These are phyloP conservation scores for Cololabis saira DNA, from an alignment of 2,113 vertebrate genomes.

Conservation along the genomic window DNA sequence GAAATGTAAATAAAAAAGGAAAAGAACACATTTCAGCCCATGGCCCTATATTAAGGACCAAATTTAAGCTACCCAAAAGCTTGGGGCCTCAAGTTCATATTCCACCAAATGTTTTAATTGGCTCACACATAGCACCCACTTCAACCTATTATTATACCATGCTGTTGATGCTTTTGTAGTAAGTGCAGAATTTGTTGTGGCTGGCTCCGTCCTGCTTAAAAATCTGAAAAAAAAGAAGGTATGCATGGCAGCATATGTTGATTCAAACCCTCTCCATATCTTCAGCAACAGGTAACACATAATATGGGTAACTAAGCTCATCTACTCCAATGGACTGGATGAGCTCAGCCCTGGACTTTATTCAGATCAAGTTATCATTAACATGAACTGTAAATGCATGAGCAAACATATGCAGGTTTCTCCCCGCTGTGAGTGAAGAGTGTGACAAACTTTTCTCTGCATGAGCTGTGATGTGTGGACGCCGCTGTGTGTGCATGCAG, in stretches of 20 bases:
- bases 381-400: neutral
- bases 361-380: neutral
- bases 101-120: neutral
- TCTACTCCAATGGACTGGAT: neutral
- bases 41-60: too few species aligned
- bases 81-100: too few species aligned
- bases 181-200: neutral
- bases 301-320: neutral
- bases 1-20: too few species aligned
- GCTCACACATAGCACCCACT: neutral
- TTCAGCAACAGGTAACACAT: neutral
- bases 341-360: neutral
- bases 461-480: slow-evolving; percentile 59
- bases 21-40: too few species aligned
- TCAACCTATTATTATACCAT: neutral
- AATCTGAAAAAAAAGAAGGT: neutral
- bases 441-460: slow-evolving; percentile 41
- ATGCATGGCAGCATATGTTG: neutral
- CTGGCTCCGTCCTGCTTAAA: neutral
- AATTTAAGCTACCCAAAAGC: too few species aligned
- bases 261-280: neutral
- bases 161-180: neutral
- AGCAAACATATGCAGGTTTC: neutral
- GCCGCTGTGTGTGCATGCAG: slow-evolving; percentile 14
- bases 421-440: slow-evolving; percentile 10